A percentile compares a stretch with the other conserved stretches of the same genome.
These are phyloP conservation scores for Drosophila antonietae DNA, from an alignment of 2,888 invertebrate species.

Conservation along the genomic window DNA sequence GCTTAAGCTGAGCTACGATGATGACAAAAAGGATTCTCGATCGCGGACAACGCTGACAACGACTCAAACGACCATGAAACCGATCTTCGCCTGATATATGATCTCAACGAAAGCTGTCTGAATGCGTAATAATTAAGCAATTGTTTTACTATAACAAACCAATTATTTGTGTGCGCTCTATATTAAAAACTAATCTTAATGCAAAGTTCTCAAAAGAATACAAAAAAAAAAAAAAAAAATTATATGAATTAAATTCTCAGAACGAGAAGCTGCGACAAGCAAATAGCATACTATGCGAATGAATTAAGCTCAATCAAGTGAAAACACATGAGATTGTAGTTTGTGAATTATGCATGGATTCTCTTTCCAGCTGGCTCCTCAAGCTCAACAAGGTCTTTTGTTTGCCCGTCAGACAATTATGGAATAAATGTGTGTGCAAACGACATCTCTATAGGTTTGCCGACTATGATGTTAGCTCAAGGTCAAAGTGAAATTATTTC, in stretches of 20 bases:
- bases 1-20: conserved; percentile 54
- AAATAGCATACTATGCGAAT: conserved; percentile 72
- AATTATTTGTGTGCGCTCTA: conserved; percentile 26
- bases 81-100: conserved; percentile 16
- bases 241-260: conserved; percentile 18
- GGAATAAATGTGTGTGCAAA: conserved; percentile 13
- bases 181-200: conserved; percentile 14
- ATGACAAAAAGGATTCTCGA: conserved; percentile 1
- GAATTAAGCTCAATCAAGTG: conserved; percentile 74
- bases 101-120: not conserved
- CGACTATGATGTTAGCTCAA: conserved; percentile 37
- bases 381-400: conserved; percentile 38
- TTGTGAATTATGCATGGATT: conserved; percentile 36
- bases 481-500: conserved; percentile 65
- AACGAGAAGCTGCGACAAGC: conserved; percentile 32
- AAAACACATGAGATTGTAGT: conserved; percentile 18
- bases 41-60: conserved; percentile 19
- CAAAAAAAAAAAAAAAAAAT: conserved; percentile 18
- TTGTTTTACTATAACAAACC: conserved; percentile 31
- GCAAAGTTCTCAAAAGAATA: conserved; percentile 37
- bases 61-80: conserved; percentile 13
- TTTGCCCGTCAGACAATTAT: conserved; percentile 43
- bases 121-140: conserved; percentile 38
- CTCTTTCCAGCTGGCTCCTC: conserved; percentile 22
- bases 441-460: not conserved